phyloP scores from a whole-genome alignment of 2,113 vertebrate species.

The Gymnarchus niloticus region DNA sequence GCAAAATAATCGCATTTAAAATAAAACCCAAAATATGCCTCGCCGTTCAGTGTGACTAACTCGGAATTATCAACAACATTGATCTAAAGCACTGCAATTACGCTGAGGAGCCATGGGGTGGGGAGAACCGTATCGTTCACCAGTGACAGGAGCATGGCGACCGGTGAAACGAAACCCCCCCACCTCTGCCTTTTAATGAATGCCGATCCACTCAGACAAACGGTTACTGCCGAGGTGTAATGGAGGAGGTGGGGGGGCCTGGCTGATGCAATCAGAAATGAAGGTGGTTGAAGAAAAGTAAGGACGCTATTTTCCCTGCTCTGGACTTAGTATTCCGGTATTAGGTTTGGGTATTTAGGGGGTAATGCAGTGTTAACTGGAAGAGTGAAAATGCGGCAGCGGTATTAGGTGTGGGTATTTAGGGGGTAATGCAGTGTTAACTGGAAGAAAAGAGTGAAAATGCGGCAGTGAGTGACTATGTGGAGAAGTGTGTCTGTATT shows the following conservation, averaged over 20 bases:
- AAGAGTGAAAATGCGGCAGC: not conserved
- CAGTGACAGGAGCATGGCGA: not conserved
- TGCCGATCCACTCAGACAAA: not conserved
- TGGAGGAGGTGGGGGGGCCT: not conserved
- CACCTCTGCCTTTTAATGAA: not conserved
- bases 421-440: not conserved
- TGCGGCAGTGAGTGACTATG: not conserved
- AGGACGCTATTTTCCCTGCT: too few relatives aligned
- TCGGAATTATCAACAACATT: constrained; percentile 10
- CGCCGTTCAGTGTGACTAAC: not conserved
- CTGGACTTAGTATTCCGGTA: too few relatives aligned
- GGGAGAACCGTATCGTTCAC: not conserved
- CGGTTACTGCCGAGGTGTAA: constrained; percentile 8
- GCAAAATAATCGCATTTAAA: constrained; percentile 11
- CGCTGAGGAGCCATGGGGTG: not conserved
- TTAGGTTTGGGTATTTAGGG: not conserved
- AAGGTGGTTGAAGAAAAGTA: too few relatives aligned
- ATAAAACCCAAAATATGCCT: not conserved
- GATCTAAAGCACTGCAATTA: not conserved
- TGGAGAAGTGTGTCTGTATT: not conserved
- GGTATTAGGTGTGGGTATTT: not conserved
- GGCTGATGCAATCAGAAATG: not conserved
- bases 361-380: not conserved
- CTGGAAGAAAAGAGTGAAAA: not conserved
- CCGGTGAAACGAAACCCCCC: not conserved